Conservation (phyloP, 2,113 vertebrate genomes). For the Ciconia stormi region DNA sequence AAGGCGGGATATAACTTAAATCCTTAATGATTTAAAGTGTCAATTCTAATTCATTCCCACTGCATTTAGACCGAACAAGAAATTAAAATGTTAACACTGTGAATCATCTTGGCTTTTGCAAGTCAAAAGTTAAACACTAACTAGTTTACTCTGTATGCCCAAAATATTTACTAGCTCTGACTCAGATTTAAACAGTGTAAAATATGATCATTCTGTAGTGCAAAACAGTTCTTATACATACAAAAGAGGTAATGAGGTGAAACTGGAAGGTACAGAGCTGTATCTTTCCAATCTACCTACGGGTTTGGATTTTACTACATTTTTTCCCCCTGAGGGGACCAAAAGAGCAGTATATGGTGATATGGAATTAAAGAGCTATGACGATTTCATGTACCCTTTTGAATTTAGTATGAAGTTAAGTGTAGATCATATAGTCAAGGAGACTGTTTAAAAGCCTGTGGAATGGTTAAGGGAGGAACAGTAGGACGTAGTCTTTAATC, state of each 20-base stretch:
- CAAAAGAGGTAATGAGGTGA: conserved; percentile 10
- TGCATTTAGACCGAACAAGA: neutral
- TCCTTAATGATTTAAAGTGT: neutral
- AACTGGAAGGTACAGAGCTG: neutral
- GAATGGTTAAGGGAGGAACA: conserved; percentile 18
- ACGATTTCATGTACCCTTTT: neutral
- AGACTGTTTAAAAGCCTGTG: conserved; percentile 6
- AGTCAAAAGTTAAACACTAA: conserved; percentile 6
- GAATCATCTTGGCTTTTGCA: neutral
- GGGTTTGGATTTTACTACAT: neutral
- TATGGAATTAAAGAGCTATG: neutral
- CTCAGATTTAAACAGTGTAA: neutral
- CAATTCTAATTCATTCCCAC: neutral
- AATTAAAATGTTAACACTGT: neutral
- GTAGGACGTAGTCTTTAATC: neutral
- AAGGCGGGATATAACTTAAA: neutral
- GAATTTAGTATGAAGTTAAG: neutral
- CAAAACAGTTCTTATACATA: neutral
- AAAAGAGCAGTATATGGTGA: neutral
- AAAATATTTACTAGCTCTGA: conserved; percentile 32
- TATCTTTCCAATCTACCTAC: neutral
- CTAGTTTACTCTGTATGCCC: neutral
- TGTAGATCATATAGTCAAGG: neutral
- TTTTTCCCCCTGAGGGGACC: neutral
- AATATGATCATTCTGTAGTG: neutral